A percentile compares a stretch with the other conserved stretches of the same genome.
Evolutionary conservation across 2,113 vertebrate species (phyloP).

Genomic region (Grammomys dolichurus): DNA sequence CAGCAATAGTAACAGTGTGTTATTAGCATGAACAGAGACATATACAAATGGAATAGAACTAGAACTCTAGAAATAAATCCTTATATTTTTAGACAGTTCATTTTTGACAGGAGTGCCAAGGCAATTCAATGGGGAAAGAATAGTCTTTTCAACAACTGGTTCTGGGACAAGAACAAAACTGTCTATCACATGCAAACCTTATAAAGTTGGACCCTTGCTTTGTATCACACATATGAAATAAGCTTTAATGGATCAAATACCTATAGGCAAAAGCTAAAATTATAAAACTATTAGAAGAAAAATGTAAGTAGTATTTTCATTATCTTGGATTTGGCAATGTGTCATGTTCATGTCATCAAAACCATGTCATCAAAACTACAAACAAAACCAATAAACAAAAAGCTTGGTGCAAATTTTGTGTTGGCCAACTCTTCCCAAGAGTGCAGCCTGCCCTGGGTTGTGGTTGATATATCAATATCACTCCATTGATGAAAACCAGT

Average conservation of each 20-base stretch:
- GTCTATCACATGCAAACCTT: background rate
- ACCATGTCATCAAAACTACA: background rate
- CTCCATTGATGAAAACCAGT: background rate
- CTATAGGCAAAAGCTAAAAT: background rate
- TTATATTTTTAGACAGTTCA: conserved; percentile 4
- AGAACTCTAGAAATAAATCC: conserved; percentile 10
- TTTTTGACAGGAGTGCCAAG: conserved; percentile 36
- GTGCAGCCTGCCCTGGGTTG: background rate
- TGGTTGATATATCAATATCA: background rate
- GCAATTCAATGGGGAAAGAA: background rate
- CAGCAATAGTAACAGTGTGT: background rate
- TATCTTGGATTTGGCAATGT: background rate
- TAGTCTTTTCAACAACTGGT: conserved; percentile 20
- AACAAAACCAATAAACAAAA: background rate
- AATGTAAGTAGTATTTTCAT: background rate
- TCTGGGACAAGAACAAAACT: background rate
- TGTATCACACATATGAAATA: background rate
- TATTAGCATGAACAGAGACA: conserved; percentile 14
- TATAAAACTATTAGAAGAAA: conserved; percentile 22
- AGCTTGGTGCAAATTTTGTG: background rate
- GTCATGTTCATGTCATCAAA: background rate
- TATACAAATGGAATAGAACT: background rate
- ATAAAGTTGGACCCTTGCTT: background rate
- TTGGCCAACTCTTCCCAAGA: background rate
- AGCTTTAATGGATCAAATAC: background rate